A percentile compares a stretch with the other conserved stretches of the same genome.
These are phyloP conservation scores for Colostygia pectinataria DNA, from an alignment of 2,888 invertebrate species.

Conservation along the genomic window DNA sequence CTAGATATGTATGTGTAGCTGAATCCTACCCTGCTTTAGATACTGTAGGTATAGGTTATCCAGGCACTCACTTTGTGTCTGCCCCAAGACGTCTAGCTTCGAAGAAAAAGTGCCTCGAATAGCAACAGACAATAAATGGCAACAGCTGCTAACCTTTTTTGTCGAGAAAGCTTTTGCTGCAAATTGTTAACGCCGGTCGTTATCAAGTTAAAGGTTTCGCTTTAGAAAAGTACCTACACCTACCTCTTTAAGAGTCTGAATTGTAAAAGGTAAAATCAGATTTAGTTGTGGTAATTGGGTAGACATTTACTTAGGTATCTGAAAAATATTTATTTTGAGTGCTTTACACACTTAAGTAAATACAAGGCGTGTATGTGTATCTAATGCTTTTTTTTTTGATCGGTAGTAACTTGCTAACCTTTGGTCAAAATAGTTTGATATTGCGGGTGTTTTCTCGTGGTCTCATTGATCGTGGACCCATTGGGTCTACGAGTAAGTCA, in stretches of 20 bases:
- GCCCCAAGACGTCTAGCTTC: constrained; percentile 26
- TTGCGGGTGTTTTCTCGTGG: too few relatives aligned
- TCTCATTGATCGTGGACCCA: too few relatives aligned
- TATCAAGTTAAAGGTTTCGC: constrained; percentile 30
- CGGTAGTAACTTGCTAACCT: too few relatives aligned
- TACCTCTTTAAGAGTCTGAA: constrained; percentile 9
- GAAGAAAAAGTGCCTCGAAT: constrained; percentile 33
- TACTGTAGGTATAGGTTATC: constrained; percentile 7
- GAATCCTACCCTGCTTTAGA: constrained; percentile 29
- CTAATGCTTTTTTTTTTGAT: too few relatives aligned
- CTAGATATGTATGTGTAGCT: too few relatives aligned
- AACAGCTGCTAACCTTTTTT: constrained; percentile 28
- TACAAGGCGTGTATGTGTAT: too few relatives aligned
- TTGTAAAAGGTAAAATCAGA: constrained; percentile 11
- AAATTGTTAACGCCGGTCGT: constrained; percentile 28
- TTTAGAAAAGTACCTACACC: constrained; percentile 13
- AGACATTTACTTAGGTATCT: not conserved
- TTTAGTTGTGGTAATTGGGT: constrained; percentile 18
- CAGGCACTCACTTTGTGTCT: constrained; percentile 35
- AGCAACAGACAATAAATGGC: constrained; percentile 36
- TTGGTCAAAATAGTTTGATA: too few relatives aligned
- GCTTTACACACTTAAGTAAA: too few relatives aligned
- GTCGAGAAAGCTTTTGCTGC: constrained; percentile 26
- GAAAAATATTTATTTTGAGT: too few relatives aligned
- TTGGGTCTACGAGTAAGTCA: too few relatives aligned